A percentile compares a stretch with the other conserved stretches of the same genome.
Evolutionary conservation across 2,888 invertebrate genomes (phyloP).

Genomic region (Embidobia sp.): DNA sequence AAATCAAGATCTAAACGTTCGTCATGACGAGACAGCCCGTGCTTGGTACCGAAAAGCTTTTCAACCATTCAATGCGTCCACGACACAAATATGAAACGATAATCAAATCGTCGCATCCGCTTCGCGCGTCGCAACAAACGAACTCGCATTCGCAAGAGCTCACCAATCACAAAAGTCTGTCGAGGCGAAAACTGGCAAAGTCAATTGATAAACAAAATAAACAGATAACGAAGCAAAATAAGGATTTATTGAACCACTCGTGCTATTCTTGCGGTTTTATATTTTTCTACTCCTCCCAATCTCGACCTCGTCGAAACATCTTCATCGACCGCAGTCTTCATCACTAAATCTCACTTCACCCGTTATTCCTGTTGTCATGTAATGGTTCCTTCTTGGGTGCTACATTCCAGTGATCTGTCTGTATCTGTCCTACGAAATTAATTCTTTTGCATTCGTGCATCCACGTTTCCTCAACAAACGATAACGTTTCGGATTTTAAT

Average conservation of each 20-base stretch:
- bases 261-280: slow-evolving; percentile 77
- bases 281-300: slow-evolving; percentile 77
- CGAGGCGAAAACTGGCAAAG: slow-evolving; percentile 61
- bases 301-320: slow-evolving; percentile 53
- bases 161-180: slow-evolving; percentile 53
- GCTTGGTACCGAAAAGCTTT: slow-evolving; percentile 9
- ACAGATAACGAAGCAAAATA: slow-evolving; percentile 62
- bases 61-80: not conserved
- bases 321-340: slow-evolving; percentile 50
- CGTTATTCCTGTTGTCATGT: slow-evolving; percentile 36
- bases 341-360: slow-evolving; percentile 41
- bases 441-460: slow-evolving; percentile 27
- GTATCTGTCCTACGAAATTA: slow-evolving; percentile 22
- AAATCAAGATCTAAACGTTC: slow-evolving; percentile 52
- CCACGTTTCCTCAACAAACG: slow-evolving; percentile 31
- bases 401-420: slow-evolving; percentile 48
- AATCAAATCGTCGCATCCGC: slow-evolving; percentile 38
- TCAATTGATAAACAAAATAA: slow-evolving; percentile 66
- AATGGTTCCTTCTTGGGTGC: slow-evolving; percentile 57
- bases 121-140: slow-evolving; percentile 26
- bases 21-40: slow-evolving; percentile 40
- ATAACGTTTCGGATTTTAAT: not conserved
- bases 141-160: slow-evolving; percentile 43
- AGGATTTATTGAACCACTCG: slow-evolving; percentile 70
- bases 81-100: slow-evolving; percentile 18